These are phyloP conservation scores for Drosophila subpulchrella DNA, from an alignment of 1,140 invertebrate species.

Conservation along the genomic window DNA sequence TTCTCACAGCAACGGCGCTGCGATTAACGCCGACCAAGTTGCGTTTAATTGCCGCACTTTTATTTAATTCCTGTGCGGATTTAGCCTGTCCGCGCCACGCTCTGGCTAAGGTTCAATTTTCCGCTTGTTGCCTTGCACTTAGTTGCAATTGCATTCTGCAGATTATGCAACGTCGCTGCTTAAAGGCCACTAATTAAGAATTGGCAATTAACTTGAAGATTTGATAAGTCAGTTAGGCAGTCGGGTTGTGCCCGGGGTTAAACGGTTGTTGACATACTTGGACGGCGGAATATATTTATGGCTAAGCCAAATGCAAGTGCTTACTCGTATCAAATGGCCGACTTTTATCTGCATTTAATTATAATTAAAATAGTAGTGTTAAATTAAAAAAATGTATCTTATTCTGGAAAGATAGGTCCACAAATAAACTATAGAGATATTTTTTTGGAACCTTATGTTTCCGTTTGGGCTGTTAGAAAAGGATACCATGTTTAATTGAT, in stretches of 20 bases:
- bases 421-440: too few species aligned
- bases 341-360: not conserved
- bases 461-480: too few species aligned
- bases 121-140: slow-evolving; percentile 51
- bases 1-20: slow-evolving; percentile 32
- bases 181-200: slow-evolving; percentile 47
- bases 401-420: too few species aligned
- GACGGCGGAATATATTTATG: slow-evolving; percentile 7
- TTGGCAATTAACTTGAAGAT: slow-evolving; percentile 47
- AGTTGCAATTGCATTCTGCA: slow-evolving; percentile 37
- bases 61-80: slow-evolving; percentile 68
- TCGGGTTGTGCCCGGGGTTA: slow-evolving; percentile 23
- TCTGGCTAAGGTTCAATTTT: slow-evolving; percentile 45
- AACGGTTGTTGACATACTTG: slow-evolving; percentile 26
- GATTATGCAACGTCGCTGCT: slow-evolving; percentile 40
- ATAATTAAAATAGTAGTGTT: not conserved
- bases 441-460: too few species aligned
- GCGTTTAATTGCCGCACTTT: slow-evolving; percentile 78
- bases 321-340: not conserved
- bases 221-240: slow-evolving; percentile 25
- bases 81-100: slow-evolving; percentile 26
- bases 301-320: not conserved
- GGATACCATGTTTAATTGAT: too few species aligned
- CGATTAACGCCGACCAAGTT: slow-evolving; percentile 68
- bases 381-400: too few species aligned